These are phyloP conservation scores for Stenchaetothrips biformis DNA, from an alignment of 2,888 invertebrate species.

Conservation along the genomic window DNA sequence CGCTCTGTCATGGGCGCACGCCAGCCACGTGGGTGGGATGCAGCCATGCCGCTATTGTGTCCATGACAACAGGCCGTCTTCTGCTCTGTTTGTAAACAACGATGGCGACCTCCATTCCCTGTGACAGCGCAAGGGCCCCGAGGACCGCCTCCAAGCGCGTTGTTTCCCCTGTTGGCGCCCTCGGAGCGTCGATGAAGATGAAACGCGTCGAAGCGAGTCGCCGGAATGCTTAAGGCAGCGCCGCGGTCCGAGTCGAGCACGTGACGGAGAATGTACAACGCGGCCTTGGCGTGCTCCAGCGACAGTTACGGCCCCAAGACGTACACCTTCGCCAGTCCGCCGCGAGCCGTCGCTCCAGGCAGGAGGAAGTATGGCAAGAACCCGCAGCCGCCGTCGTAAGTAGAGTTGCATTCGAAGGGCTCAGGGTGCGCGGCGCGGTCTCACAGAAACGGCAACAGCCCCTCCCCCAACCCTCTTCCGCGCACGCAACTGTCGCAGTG, in stretches of 20 bases:
- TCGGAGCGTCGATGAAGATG: no score
- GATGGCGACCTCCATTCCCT: neutral
- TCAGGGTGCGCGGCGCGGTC: no score
- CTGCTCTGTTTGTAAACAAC: conserved; percentile 18
- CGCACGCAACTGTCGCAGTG: no score
- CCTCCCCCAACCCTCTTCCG: no score
- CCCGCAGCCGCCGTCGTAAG: neutral
- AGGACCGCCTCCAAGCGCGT: no score
- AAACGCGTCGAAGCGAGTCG: no score
- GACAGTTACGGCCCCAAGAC: neutral
- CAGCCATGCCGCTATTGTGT: conserved; percentile 9
- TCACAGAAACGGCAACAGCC: no score
- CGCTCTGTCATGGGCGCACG: no score
- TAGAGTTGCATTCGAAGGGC: neutral
- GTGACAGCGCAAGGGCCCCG: neutral
- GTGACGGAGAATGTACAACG: conserved; percentile 1
- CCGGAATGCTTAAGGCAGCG: no score
- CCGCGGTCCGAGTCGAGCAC: no score
- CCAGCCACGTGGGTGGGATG: no score
- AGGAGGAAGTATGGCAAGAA: neutral
- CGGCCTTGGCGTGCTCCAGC: neutral
- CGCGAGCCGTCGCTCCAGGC: neutral
- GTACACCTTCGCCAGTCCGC: conserved; percentile 9
- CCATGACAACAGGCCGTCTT: conserved; percentile 7
- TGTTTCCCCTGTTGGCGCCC: no score